Evolutionary conservation across 2,113 vertebrate genomes (phyloP).

Genomic region (Proteles cristata): DNA sequence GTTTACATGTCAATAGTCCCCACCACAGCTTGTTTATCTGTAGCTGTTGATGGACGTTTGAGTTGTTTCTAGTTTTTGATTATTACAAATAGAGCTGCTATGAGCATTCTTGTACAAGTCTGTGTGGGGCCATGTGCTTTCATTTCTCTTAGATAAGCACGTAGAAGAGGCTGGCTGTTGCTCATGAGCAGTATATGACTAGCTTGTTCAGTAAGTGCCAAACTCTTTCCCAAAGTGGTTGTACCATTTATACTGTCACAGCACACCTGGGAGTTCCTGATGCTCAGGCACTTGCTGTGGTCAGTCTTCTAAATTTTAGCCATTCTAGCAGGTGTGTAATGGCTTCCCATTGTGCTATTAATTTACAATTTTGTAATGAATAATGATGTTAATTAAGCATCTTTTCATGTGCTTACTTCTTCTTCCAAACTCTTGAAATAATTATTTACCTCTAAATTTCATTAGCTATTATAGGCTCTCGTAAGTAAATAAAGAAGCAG

Average conservation of each 20-base stretch:
- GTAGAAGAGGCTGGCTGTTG: background rate
- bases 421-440: slow-evolving; percentile 40
- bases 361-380: background rate
- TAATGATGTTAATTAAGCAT: slow-evolving; percentile 1
- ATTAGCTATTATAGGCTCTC: background rate
- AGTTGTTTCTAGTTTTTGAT: background rate
- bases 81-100: background rate
- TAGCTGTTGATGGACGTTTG: background rate
- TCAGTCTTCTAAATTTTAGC: background rate
- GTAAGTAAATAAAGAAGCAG: background rate
- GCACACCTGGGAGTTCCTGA: background rate
- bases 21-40: background rate
- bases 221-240: background rate
- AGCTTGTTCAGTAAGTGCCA: background rate
- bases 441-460: slow-evolving; percentile 19
- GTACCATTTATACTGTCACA: background rate
- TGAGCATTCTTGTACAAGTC: background rate
- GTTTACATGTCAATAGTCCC: too few relatives aligned
- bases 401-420: background rate
- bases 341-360: background rate
- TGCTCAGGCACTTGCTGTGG: background rate
- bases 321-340: background rate
- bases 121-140: background rate
- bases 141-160: background rate
- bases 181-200: background rate